Percentiles rank a stretch among this genome's conserved stretches.
Evolutionary conservation across 2,113 vertebrate species (phyloP).

Genomic region (Fregetta grallaria): DNA sequence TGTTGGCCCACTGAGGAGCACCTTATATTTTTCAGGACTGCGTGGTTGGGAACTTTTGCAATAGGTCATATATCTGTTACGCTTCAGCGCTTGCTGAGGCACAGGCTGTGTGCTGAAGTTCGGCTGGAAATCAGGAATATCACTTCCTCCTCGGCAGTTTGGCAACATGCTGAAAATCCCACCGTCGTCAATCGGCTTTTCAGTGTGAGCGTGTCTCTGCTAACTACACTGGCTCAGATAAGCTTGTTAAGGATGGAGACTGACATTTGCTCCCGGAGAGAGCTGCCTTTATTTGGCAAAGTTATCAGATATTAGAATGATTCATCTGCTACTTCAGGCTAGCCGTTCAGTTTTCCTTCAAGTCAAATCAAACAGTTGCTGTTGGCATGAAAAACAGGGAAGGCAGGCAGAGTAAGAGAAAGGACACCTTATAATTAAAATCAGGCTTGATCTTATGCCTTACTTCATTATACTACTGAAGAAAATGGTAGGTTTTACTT

Average conservation of each 20-base stretch:
- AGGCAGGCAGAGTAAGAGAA: conserved; percentile 19
- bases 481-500: conserved; percentile 27
- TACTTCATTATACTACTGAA: not conserved
- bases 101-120: not conserved
- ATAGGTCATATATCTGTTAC: not conserved
- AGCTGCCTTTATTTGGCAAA: conserved; percentile 28
- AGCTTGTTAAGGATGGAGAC: conserved; percentile 40
- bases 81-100: not conserved
- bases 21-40: not conserved
- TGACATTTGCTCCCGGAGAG: conserved; percentile 20
- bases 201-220: not conserved
- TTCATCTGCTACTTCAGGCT: conserved; percentile 45
- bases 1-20: not conserved
- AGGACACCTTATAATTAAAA: conserved; percentile 44
- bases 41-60: not conserved
- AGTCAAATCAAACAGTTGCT: conserved; percentile 37
- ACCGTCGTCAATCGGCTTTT: not conserved
- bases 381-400: conserved; percentile 27
- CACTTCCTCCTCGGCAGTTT: not conserved
- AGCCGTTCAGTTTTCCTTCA: conserved; percentile 22
- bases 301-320: conserved; percentile 42
- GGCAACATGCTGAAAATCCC: not conserved
- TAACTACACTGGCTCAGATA: not conserved
- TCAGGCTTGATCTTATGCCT: not conserved
- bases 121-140: not conserved